Evolutionary conservation across 2,888 invertebrate genomes (phyloP), one percentile per base, ranked within the genome.

Genomic region (Drosophila nr. perissopoda): DNA sequence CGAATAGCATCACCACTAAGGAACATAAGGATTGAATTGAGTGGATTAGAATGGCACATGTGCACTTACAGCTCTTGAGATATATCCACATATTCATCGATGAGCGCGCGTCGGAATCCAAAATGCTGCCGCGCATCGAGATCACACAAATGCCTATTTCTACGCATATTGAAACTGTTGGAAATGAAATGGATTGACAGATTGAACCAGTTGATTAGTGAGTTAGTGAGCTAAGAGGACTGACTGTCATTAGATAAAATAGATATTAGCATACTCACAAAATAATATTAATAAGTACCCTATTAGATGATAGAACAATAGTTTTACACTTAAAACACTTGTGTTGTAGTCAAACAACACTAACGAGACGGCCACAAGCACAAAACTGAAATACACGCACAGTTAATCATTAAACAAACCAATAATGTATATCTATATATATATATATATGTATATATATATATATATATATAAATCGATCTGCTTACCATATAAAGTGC

Each of bases 21-120:
- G 94, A 49, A 61, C 16, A 38, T 49, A 29, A 18, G 8, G 3
- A 18, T 25, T 34, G 13, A 46, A 21, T 6, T 42, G 10, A 42
- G 21, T 11, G 11, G 46, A 46, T 2, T 46, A 25, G 8, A 46
- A 7, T 46, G 4, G 4, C 3, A 21, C 5, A 1, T 1, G 2
- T 1, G n/a, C 3, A 92, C 94, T 95, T 93, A 97, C 97, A 95
- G 82, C 97, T 94, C 92, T 96, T 95, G 81, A 95, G 93, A 93
- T 97, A 97, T 86, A 97, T 95, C 86, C 97, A 94, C 92, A 96
- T 96, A 93, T 96, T 96, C 95, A 97, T 96, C 79, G 96, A 95
- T 81, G 95, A 94, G 68, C 97, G 94, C 16, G 95, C 95, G 49
- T 94, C 94, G n/a, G 96, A 95, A 91, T 97, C 95, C 84, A 97